Evolutionary conservation across 2,113 vertebrate genomes (phyloP).

Genomic region (Malurus elegans): DNA sequence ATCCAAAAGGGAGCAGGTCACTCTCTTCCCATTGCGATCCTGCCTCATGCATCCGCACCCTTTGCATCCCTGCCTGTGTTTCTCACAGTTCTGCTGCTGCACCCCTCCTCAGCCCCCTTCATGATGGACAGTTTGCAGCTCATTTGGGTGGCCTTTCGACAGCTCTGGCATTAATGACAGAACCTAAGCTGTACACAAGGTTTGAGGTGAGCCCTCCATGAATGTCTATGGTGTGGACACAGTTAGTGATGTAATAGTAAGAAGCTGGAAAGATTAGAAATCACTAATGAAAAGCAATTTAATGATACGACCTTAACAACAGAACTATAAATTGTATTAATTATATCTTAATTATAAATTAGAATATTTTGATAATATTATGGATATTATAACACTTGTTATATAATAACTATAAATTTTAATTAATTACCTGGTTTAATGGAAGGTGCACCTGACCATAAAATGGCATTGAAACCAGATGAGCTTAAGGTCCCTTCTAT

Average conservation of each 20-base stretch:
- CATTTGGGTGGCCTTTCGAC: not conserved
- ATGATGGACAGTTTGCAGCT: not conserved
- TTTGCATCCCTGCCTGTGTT: not conserved
- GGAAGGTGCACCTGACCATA: not conserved
- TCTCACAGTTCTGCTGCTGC: not conserved
- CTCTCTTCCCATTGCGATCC: not conserved
- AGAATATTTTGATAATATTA: not conserved
- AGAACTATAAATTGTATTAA: not conserved
- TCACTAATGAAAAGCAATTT: not conserved
- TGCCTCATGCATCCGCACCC: fast-evolving
- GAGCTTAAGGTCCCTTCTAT: not conserved
- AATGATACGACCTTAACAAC: not conserved
- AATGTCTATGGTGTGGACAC: not conserved
- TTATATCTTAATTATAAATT: not conserved
- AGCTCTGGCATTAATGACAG: not conserved
- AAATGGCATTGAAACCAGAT: not conserved
- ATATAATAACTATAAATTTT: not conserved
- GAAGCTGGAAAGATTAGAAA: not conserved
- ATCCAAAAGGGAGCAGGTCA: not conserved
- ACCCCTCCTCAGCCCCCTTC: not conserved
- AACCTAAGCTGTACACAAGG: not conserved
- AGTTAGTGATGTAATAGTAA: not conserved
- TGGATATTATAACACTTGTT: not conserved
- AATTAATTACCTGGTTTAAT: not conserved
- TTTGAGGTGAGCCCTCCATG: not conserved